Evolutionary conservation across 2,797 vertebrate species (phyloP).

Genomic region (Tolypeutes matacus): DNA sequence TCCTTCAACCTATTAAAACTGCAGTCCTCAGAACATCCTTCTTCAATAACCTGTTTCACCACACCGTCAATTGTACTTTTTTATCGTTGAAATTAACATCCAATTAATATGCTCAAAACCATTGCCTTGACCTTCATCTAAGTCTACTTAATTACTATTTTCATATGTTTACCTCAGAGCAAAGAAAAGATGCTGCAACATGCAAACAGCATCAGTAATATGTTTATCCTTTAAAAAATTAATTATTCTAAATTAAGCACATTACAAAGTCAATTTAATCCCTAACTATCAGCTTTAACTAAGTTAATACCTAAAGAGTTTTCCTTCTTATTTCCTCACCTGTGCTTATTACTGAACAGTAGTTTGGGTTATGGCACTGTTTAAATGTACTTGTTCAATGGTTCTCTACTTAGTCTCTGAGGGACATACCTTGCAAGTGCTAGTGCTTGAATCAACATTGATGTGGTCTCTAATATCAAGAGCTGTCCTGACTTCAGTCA

Average conservation of each 20-base stretch:
- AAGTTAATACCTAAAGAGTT: neutral
- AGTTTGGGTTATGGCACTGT: constrained; percentile 69
- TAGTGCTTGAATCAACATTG: constrained; percentile 62
- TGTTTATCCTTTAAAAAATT: neutral
- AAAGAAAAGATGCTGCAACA: neutral
- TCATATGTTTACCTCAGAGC: neutral
- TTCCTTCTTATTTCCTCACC: constrained; percentile 65
- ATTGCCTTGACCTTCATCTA: neutral
- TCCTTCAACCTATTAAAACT: constrained; percentile 30
- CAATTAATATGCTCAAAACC: neutral
- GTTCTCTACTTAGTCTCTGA: constrained; percentile 73
- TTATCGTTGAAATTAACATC: constrained; percentile 47
- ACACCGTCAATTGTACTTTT: constrained; percentile 20
- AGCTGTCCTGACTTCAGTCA: constrained; percentile 74
- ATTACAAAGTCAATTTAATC: neutral
- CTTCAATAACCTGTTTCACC: neutral
- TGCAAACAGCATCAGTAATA: neutral
- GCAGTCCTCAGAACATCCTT: neutral
- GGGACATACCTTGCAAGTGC: constrained; percentile 74
- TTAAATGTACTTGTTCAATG: constrained; percentile 79
- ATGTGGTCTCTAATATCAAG: constrained; percentile 69
- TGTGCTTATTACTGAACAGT: constrained; percentile 69
- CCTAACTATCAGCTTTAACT: neutral
- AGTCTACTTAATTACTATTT: constrained; percentile 2
- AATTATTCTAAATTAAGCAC: neutral